Evolutionary conservation across 2,113 vertebrate genomes (phyloP).

Genomic region (Pica pica): DNA sequence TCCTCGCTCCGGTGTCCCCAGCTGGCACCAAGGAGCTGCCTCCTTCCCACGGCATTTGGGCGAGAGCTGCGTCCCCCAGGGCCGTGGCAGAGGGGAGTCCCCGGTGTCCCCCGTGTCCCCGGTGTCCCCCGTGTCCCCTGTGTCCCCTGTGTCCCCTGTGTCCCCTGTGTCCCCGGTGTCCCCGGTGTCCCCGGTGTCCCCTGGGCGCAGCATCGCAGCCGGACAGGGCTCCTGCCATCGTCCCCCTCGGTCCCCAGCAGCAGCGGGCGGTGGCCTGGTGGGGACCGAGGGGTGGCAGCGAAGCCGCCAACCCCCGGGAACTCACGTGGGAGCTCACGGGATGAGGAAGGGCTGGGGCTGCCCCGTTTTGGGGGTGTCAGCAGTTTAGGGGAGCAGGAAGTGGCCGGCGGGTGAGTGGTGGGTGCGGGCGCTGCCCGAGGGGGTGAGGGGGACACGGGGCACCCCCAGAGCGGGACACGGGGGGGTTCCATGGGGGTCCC

Average conservation of each 20-base stretch:
- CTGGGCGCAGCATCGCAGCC: background rate
- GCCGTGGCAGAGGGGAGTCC: background rate
- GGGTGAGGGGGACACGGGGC: background rate
- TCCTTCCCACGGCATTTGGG: fast-evolving
- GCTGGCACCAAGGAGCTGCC: background rate
- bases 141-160: background rate
- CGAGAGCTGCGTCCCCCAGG: background rate
- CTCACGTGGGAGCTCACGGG: conserved; percentile 12
- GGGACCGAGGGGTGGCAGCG: background rate
- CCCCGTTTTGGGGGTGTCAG: conserved; percentile 5
- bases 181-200: background rate
- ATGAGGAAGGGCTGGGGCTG: conserved; percentile 4
- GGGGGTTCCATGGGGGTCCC: background rate
- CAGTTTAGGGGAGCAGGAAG: conserved; percentile 14
- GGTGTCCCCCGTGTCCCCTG: background rate
- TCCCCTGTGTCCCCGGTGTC: background rate
- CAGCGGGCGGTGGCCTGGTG: background rate
- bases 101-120: background rate
- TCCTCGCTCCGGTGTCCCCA: background rate
- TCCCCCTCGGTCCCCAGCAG: background rate
- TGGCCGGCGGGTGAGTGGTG: background rate
- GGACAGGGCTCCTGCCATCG: fast-evolving
- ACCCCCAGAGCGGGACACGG: background rate
- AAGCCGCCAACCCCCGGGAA: background rate
- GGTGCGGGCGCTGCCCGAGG: background rate